phyloP scores from a whole-genome alignment of 2,888 invertebrate species.

The Drosophila setosimentum region DNA sequence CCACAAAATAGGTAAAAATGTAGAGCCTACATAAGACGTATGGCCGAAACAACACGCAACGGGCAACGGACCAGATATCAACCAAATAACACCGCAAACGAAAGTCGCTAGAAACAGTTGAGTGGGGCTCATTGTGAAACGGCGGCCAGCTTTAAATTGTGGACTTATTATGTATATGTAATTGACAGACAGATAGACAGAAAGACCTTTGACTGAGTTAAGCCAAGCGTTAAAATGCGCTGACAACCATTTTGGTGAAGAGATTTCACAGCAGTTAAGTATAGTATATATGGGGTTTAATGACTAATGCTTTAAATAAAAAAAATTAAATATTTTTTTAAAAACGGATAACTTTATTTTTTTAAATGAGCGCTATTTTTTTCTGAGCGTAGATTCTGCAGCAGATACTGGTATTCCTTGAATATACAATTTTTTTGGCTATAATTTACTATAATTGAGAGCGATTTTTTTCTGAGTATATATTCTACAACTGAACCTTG shows the following conservation, averaged over 20 bases:
- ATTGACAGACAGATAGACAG: slow-evolving; percentile 18
- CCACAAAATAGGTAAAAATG: slow-evolving; percentile 36
- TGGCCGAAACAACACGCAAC: slow-evolving; percentile 42
- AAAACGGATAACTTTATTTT: not conserved
- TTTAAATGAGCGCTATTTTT: not conserved
- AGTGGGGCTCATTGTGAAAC: slow-evolving; percentile 23
- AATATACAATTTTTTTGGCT: not conserved
- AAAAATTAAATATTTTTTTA: not conserved
- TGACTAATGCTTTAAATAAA: not conserved
- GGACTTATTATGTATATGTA: slow-evolving; percentile 34
- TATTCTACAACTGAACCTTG: not conserved
- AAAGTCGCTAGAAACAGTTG: slow-evolving; percentile 19
- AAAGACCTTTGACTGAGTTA: slow-evolving; percentile 36
- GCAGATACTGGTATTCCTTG: not conserved
- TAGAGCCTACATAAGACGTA: slow-evolving; percentile 43
- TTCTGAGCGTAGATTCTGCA: not conserved
- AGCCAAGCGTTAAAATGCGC: slow-evolving; percentile 69
- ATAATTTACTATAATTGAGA: not conserved
- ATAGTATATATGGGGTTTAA: not conserved
- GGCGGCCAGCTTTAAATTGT: slow-evolving; percentile 18
- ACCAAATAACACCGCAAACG: slow-evolving; percentile 1
- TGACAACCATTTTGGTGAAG: slow-evolving; percentile 46
- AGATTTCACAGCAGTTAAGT: slow-evolving; percentile 22
- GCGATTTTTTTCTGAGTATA: not conserved
- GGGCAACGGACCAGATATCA: slow-evolving; percentile 38